These are phyloP conservation scores for Timandra comae DNA, from an alignment of 2,888 invertebrate species.

Conservation along the genomic window DNA sequence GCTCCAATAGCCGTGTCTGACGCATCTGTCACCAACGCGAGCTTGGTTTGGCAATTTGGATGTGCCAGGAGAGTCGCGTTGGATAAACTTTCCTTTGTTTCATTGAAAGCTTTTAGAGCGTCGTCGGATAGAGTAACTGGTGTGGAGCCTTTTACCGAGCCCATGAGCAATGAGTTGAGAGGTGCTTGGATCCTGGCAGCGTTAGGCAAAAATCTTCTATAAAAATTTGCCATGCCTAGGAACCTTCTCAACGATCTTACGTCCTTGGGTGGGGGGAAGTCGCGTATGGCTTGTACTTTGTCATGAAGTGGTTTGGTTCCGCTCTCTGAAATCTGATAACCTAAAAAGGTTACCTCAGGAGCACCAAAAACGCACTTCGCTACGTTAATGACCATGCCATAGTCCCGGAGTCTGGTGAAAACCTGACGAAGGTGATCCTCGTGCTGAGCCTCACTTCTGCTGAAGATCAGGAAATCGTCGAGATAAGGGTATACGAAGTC, in stretches of 20 bases:
- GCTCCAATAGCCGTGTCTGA: conserved; percentile 37
- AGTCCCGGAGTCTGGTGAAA: conserved; percentile 2
- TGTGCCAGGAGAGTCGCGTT: conserved; percentile 26
- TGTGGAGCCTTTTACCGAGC: conserved; percentile 21
- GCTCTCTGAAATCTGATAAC: conserved; percentile 1
- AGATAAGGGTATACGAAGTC: conserved; percentile 1
- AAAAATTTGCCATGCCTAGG: too few species aligned
- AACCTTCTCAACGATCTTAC: conserved; percentile 20
- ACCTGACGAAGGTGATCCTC: conserved; percentile 2
- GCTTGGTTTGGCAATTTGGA: conserved; percentile 20
- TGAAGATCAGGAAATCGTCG: conserved; percentile 3
- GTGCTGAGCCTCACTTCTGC: background rate
- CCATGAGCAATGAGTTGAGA: conserved; percentile 24
- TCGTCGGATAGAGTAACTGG: conserved; percentile 18
- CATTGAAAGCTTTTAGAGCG: conserved; percentile 8
- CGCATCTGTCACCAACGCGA: conserved; percentile 32
- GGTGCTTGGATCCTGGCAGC: conserved; percentile 35
- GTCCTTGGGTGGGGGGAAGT: conserved; percentile 12
- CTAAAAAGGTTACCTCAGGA: background rate
- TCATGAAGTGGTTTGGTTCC: conserved; percentile 5
- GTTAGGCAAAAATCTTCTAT: conserved; percentile 25
- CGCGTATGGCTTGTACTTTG: conserved; percentile 4
- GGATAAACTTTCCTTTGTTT: conserved; percentile 14
- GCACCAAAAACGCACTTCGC: conserved; percentile 7
- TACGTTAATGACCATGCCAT: conserved; percentile 1